A percentile compares a stretch with the other conserved stretches of the same genome.
These are phyloP conservation scores for Tetragonula clypearis DNA, from an alignment of 1,140 invertebrate species.

Conservation along the genomic window DNA sequence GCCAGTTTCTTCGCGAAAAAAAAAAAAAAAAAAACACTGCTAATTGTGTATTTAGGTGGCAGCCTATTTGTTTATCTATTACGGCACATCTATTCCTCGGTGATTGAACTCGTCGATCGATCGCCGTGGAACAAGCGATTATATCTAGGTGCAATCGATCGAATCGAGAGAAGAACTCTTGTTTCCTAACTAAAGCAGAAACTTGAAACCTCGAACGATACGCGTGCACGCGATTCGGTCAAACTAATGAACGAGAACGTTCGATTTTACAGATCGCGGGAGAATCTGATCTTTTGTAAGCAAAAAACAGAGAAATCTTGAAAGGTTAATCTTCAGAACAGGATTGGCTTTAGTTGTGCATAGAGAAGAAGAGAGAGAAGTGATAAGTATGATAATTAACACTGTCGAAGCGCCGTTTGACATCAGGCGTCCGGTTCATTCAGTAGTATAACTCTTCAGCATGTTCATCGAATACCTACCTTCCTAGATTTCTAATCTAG, in stretches of 20 bases:
- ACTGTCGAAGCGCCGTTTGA: accelerated
- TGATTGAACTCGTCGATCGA: neutral
- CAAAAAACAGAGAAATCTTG: neutral
- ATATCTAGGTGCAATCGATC: neutral
- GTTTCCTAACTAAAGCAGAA: neutral
- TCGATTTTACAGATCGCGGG: neutral
- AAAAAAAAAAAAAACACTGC: constrained; percentile 54
- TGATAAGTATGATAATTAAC: no score
- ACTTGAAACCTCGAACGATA: neutral
- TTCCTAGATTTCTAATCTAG: no score
- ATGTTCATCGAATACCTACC: neutral
- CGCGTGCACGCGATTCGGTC: neutral
- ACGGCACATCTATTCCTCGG: neutral
- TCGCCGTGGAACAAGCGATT: neutral
- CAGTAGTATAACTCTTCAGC: accelerated
- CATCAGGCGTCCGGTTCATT: neutral
- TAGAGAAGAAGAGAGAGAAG: neutral
- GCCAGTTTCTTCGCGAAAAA: constrained; percentile 57
- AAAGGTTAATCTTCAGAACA: no score
- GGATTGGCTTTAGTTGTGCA: neutral
- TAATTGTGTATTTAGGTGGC: constrained; percentile 69
- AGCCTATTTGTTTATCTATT: constrained; percentile 56
- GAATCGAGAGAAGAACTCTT: neutral
- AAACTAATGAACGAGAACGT: neutral
- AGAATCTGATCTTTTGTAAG: neutral